phyloP scores from a whole-genome alignment of 2,113 vertebrate species.

The Mesoclemmys tuberculata region DNA sequence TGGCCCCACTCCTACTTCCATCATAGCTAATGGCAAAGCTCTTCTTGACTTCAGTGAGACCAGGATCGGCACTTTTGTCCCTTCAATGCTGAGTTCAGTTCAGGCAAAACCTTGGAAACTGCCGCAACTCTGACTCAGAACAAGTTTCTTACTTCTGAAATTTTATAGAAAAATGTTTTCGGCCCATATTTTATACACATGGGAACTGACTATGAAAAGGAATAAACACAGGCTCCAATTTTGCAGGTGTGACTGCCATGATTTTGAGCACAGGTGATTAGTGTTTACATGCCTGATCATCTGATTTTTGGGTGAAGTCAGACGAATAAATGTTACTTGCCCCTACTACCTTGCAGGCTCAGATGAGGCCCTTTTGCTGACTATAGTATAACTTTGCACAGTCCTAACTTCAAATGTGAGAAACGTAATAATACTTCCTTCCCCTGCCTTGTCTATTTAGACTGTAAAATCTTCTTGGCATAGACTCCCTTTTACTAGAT shows the following conservation, averaged over 20 bases:
- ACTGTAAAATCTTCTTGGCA: fast-evolving
- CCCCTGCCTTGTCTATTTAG: background rate
- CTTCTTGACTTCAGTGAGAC: background rate
- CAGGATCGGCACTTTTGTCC: background rate
- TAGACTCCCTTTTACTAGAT: background rate
- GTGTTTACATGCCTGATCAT: background rate
- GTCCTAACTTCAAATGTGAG: fast-evolving
- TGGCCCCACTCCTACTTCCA: background rate
- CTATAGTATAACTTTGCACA: background rate
- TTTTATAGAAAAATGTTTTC: no score
- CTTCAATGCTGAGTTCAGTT: background rate
- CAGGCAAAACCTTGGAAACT: background rate
- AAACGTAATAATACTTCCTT: background rate
- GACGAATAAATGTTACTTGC: background rate
- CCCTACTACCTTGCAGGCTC: background rate
- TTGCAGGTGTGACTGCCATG: no score
- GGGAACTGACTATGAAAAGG: no score
- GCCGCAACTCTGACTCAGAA: background rate
- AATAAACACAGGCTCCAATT: no score
- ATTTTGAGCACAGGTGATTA: background rate
- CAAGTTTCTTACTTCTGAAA: background rate
- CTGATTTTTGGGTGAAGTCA: background rate
- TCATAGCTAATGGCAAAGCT: background rate
- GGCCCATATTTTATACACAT: no score
- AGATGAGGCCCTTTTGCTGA: background rate